Evolutionary conservation across 2,888 invertebrate genomes (phyloP), one percentile per base, ranked within the genome.

Genomic region (Tinea pellionella): DNA sequence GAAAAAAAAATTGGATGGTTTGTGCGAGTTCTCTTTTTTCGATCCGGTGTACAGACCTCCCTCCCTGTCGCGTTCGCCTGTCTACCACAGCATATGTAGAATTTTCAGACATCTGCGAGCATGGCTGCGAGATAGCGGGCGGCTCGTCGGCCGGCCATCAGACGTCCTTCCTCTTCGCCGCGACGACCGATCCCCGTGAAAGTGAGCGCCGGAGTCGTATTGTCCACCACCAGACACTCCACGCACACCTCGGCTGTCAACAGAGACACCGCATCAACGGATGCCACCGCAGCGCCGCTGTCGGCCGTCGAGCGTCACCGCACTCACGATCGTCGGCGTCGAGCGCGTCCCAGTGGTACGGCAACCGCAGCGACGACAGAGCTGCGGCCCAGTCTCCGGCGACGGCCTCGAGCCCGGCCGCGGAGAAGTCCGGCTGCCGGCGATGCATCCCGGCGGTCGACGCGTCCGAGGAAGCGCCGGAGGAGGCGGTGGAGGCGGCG

Each of bases 251-350:
- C 68, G 63, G 69, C 29, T 37, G 37, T n/a, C 2, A 37, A 37
- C 37, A 37, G 37, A 37, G 9, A 24, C 9, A 37, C 37, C 1
- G 9, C 37, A 37, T 37, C n/a, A 37, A 9, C 82, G 0, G 82
- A 83, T 43, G 67, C 66, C 4, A 65, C 62, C 15, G 71, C 69
- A n/a, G n/a, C n/a, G n/a, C n/a, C n/a, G n/a, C n/a, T n/a, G n/a
- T n/a, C n/a, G n/a, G n/a, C n/a, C n/a, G n/a, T n/a, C n/a, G n/a
- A n/a, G n/a, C n/a, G 73, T 69, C 43, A 68, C 68, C 8, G 75
- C 72, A 65, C 76, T 78, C 66, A 77, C 78, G 4, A 81, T 79
- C 37, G 83, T 83, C 32, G 75, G 65, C 66, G 59, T 67, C 29
- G 63, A 71, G 72, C 65, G 69, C 71, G 60, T 62, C 19, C 62